Base-by-base conservation (phyloP, 1,140 invertebrate genomes). In the Phenacoccus solenopsis region DNA sequence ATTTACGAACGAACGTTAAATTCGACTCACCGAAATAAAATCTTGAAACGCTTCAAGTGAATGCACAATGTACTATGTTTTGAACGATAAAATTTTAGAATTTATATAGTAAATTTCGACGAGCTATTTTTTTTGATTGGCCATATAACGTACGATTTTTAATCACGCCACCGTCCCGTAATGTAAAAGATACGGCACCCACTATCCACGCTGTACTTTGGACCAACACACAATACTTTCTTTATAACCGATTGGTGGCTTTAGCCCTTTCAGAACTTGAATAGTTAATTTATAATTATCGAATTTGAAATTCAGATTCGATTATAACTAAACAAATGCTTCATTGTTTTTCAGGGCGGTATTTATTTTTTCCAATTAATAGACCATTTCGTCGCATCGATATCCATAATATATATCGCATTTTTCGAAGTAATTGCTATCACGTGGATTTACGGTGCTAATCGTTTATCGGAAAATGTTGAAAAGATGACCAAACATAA, bases 361-460 rank as follows among this genome's bases (percentile, higher is more conserved):
- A 94, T 95, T 74, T 96, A 92, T 75, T 90, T 91, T 75, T 96
- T 96, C 78, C 90, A 94, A 84, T 79, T 96, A 30, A 89, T 96
- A 76, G 93, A 96, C 77, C 92, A 93, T 78, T 96, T 94, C 78
- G 88, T 92, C 5, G 91, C 93, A 20, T 93, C 91, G 0, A 86
- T 94, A 72, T 93, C 91, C 9, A 88, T 95, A 35, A 94, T 94
- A 84, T 93, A 93, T 74, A 81, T 96, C 35, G 92, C 92, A 32
- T 93, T 96, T 77, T 93, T 95, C 77, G 93, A 96, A 84, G 86
- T 93, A 16, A 88, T 94, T 28, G 92, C 88, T 2, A 87, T 96
- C 35, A 87, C 90, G 0, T 96, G 93, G 93, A 87, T 93, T 75
- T 96, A 96, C 78, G 93, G 93, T n/a, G 88, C 90, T 0, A 84